Base-by-base conservation (phyloP, 2,113 vertebrate genomes). In the Zosterops japonicus region DNA sequence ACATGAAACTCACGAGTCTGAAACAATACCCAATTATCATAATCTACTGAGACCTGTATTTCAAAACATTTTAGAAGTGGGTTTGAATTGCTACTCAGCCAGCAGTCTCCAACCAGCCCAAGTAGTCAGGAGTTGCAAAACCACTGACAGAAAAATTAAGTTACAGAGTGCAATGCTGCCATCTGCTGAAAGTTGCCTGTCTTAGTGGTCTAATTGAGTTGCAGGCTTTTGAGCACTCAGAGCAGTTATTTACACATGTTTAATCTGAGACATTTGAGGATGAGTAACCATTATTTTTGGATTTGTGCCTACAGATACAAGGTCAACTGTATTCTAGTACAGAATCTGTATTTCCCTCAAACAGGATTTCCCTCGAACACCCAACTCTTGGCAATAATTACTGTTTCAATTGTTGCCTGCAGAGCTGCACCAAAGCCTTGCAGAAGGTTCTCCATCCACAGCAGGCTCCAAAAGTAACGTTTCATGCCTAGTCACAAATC, bases 101-200 rank as follows among this genome's bases (percentile, higher is more conserved):
- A 47, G 23, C 80, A 67, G 75, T 8, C 36, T 92, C 42, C 60
- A 64, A 44, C 22, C 42, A 95, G 49, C 39, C 57, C n/a, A 22
- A 90, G 11, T 1, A 68, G 28, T 6, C 14, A 14, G 31, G 18
- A 57, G 25, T 21, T 68, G 78, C 69, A 83, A 84, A 96, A 83
- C 12, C 24, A 35, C 36, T 0, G 11, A 41, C 3, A 20, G 60
- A 89, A 68, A 94, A 82, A 42, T 3, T 23, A 69, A 44, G 42
- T 88, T 97, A 39, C 78, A 89, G 91, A 95, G 91, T 93, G 83
- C 96, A 96, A 97, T 82, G 71, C 92, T 97, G 97, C 95, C 97
- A 97, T 94, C 97, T 97, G 75, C 87, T 90, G 96, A 53, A 71
- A 29, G 8, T 2, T 22, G 6, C 2, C 36, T 56, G 67, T 83